phyloP scores from a whole-genome alignment of 2,888 invertebrate species.

The Agrotis ipsilon region DNA sequence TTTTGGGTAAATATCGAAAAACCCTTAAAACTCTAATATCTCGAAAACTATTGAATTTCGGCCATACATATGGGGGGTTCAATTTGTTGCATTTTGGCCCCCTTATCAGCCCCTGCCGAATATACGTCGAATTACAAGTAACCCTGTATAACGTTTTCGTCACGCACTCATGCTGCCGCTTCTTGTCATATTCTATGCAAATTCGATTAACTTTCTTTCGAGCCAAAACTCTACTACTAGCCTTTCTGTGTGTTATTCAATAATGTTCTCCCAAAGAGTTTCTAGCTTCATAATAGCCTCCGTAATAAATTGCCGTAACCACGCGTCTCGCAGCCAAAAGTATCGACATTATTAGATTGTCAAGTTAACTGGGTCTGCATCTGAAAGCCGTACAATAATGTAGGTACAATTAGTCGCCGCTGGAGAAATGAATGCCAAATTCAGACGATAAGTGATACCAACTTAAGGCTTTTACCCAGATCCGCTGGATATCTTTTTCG shows the following conservation, averaged over 20 bases:
- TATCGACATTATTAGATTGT: conserved; percentile 47
- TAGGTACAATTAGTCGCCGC: conserved; percentile 34
- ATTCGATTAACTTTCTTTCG: not conserved
- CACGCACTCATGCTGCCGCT: no score
- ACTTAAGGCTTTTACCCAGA: not conserved
- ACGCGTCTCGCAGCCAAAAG: conserved; percentile 19
- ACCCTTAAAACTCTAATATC: no score
- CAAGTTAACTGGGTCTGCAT: conserved; percentile 15
- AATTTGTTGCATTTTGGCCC: no score
- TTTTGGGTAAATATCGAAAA: no score
- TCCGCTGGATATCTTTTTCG: no score
- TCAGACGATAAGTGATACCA: conserved; percentile 28
- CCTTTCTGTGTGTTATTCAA: not conserved
- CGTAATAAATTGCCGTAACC: conserved; percentile 37
- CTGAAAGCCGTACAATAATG: conserved; percentile 26
- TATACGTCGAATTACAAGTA: no score
- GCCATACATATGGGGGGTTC: no score
- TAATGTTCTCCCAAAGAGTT: conserved; percentile 1
- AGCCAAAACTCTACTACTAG: not conserved
- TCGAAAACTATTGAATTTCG: no score
- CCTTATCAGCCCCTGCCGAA: no score
- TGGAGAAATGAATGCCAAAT: conserved; percentile 46
- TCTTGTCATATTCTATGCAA: not conserved
- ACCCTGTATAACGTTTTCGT: no score
- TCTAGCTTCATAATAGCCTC: not conserved